A percentile compares a stretch with the other conserved stretches of the same genome.
phyloP scores from a whole-genome alignment of 1,140 invertebrate genomes.

The Eupeodes corollae region DNA sequence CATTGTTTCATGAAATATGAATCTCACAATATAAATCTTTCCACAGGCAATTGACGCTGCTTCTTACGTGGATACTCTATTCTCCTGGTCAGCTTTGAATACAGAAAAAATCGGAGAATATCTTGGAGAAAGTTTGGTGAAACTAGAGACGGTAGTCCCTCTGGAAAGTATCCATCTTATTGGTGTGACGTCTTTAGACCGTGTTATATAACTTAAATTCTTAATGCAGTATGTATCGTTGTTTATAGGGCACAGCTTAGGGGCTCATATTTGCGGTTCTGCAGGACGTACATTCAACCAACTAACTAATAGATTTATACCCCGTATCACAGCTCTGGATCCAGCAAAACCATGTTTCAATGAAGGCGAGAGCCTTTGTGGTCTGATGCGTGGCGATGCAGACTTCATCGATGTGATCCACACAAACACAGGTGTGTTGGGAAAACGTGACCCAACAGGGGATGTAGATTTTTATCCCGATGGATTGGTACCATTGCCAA shows the following conservation, averaged over 20 bases:
- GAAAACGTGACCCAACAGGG: slow-evolving; percentile 50
- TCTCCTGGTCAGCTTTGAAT: neutral
- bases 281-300: neutral
- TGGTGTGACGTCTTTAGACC: neutral
- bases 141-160: neutral
- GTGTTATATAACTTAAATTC: neutral
- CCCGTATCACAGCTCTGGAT: slow-evolving; percentile 51
- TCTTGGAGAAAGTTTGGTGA: neutral
- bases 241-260: neutral
- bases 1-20: neutral
- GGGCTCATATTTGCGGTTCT: neutral
- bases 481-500: slow-evolving; percentile 36
- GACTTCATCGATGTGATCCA: slow-evolving; percentile 54
- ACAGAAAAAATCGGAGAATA: neutral
- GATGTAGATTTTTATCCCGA: slow-evolving; percentile 66
- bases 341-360: slow-evolving; percentile 54
- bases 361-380: slow-evolving; percentile 37
- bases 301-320: slow-evolving; percentile 22
- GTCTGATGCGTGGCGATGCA: slow-evolving; percentile 40
- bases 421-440: slow-evolving; percentile 55
- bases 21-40: neutral
- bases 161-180: neutral
- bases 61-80: neutral
- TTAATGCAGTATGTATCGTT: neutral
- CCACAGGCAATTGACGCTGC: neutral